Evolutionary conservation across 2,888 invertebrate species (phyloP).

Genomic region (Thalpophila matura): DNA sequence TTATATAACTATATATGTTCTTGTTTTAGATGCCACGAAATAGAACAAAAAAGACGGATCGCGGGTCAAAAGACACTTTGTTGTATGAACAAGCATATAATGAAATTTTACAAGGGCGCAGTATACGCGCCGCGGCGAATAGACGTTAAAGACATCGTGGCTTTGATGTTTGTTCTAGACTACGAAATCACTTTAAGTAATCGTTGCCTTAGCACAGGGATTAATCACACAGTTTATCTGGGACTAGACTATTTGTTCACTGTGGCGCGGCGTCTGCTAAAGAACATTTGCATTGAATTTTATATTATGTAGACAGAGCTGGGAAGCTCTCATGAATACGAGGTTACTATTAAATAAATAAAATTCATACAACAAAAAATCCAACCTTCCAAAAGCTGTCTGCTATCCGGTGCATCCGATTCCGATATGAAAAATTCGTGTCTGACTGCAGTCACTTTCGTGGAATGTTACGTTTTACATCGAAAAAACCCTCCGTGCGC

Average conservation of each 20-base stretch:
- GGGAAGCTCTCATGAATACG: not conserved
- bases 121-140: not conserved
- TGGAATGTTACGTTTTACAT: constrained; percentile 56
- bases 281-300: no score
- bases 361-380: constrained; percentile 2
- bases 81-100: not conserved
- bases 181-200: constrained; percentile 42
- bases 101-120: not conserved
- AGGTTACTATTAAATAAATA: not conserved
- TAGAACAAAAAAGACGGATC: not conserved
- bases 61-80: not conserved
- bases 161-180: constrained; percentile 41
- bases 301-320: not conserved
- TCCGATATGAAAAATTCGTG: constrained; percentile 58
- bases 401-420: constrained; percentile 27
- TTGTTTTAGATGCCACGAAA: no score
- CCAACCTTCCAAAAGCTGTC: constrained; percentile 16
- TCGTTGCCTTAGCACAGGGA: constrained; percentile 25
- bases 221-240: constrained; percentile 48
- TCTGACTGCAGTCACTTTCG: constrained; percentile 51
- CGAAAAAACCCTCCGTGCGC: constrained; percentile 63
- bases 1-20: no score
- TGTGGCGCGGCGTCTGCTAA: constrained; percentile 4
- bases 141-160: constrained; percentile 8
- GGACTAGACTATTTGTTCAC: constrained; percentile 19